Conservation (phyloP, 1,140 invertebrate genomes). For the Scaptomyza montana region DNA sequence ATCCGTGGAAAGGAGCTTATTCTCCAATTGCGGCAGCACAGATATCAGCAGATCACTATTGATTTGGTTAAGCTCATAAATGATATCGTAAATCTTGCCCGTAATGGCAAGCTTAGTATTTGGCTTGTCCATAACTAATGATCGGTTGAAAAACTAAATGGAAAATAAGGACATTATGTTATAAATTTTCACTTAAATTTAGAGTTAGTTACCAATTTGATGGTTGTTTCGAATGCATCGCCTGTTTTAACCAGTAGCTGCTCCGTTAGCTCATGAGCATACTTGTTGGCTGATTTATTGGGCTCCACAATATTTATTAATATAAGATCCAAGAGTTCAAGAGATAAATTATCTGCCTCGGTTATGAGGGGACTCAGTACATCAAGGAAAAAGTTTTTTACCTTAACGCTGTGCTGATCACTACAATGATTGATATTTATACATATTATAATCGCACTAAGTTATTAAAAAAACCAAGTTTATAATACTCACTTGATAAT, state of each 20-base stretch:
- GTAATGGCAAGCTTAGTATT: constrained; percentile 92
- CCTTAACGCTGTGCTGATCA: constrained; percentile 97
- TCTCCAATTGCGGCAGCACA: constrained; percentile 97
- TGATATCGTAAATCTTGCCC: constrained; percentile 96
- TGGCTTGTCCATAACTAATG: constrained; percentile 95
- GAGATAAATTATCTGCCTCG: constrained; percentile 97
- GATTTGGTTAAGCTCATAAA: constrained; percentile 98
- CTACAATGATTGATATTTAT: constrained; percentile 85
- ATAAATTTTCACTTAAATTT: not conserved
- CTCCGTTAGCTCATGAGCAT: constrained; percentile 95
- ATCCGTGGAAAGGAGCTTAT: constrained; percentile 94
- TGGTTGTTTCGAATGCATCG: constrained; percentile 96
- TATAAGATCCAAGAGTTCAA: constrained; percentile 96
- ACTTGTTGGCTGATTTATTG: constrained; percentile 95
- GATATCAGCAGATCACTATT: constrained; percentile 94
- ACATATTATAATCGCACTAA: constrained; percentile 4
- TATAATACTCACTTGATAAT: constrained; percentile 92
- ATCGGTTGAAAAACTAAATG: constrained; percentile 96
- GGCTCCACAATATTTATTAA: constrained; percentile 98
- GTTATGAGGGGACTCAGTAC: constrained; percentile 96
- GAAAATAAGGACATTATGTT: not conserved
- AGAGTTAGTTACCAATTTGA: constrained; percentile 91
- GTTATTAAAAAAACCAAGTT: constrained; percentile 62
- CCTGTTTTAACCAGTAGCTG: constrained; percentile 95
- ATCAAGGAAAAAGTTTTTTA: constrained; percentile 98